Conservation (phyloP, 2,113 vertebrate species). For the Neolamprologus brichardi region DNA sequence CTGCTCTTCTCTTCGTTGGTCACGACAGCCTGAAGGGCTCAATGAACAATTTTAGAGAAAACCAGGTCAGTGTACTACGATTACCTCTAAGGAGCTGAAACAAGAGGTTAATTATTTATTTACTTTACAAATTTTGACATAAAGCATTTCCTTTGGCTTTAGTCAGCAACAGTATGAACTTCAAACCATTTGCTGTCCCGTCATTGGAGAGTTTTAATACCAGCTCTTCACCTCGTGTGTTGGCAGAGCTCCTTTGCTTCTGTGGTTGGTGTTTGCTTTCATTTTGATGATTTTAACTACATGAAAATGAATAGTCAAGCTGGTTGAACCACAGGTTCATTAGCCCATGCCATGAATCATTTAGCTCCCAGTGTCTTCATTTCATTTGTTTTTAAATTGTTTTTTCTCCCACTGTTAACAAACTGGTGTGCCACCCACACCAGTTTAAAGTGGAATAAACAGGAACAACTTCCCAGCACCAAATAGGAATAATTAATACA, state of each 20-base stretch:
- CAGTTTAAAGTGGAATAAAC: neutral
- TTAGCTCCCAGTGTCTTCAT: constrained; percentile 21
- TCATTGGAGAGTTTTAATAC: neutral
- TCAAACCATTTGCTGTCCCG: neutral
- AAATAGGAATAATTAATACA: neutral
- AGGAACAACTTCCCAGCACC: neutral
- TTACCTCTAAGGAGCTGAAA: constrained; percentile 34
- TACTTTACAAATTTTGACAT: neutral
- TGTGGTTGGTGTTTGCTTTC: neutral
- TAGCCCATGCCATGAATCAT: constrained; percentile 22
- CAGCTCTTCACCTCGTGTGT: neutral
- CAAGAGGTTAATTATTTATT: neutral
- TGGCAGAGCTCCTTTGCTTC: neutral
- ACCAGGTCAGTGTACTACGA: constrained; percentile 55
- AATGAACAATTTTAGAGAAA: constrained; percentile 52
- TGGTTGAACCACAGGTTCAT: constrained; percentile 1
- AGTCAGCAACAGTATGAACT: neutral
- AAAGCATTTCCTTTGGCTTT: neutral
- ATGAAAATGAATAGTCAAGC: constrained; percentile 14
- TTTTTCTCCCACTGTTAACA: constrained; percentile 15
- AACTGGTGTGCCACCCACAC: constrained; percentile 14
- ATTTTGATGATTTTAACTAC: constrained; percentile 5
- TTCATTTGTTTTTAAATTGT: constrained; percentile 1
- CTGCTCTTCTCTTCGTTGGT: constrained; percentile 11
- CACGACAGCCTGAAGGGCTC: constrained; percentile 34